phyloP scores from a whole-genome alignment of 2,113 vertebrate species.

The Mohoua ochrocephala region DNA sequence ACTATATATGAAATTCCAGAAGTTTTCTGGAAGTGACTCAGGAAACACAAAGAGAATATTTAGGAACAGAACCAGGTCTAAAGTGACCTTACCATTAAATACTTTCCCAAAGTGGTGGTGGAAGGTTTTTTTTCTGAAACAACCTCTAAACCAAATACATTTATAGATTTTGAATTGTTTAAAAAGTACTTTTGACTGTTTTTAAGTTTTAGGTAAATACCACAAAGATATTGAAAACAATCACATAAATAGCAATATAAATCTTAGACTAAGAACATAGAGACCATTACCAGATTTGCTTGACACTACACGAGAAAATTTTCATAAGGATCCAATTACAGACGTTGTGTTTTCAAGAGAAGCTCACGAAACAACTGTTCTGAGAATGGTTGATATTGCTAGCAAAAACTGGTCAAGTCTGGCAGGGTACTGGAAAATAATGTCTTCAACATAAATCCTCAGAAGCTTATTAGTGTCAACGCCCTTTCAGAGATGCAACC shows the following conservation, averaged over 20 bases:
- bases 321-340: neutral
- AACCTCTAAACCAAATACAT: neutral
- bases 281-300: neutral
- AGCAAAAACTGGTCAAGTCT: neutral
- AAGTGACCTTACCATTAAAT: neutral
- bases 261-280: neutral
- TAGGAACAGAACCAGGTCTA: neutral
- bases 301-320: neutral
- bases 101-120: accelerated
- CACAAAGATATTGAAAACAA: neutral
- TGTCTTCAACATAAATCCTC: neutral
- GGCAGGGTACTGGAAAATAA: neutral
- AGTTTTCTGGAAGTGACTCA: neutral
- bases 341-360: neutral
- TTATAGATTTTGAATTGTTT: neutral
- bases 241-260: neutral
- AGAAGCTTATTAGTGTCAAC: neutral
- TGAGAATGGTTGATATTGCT: neutral
- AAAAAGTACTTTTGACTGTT: neutral
- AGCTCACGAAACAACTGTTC: neutral
- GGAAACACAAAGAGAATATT: neutral
- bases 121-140: neutral
- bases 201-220: neutral
- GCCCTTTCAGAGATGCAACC: neutral
- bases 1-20: neutral